Percentiles rank a stretch among this genome's conserved stretches.
Conservation (phyloP, 2,888 invertebrate genomes). For the Nebria brevicollis region DNA sequence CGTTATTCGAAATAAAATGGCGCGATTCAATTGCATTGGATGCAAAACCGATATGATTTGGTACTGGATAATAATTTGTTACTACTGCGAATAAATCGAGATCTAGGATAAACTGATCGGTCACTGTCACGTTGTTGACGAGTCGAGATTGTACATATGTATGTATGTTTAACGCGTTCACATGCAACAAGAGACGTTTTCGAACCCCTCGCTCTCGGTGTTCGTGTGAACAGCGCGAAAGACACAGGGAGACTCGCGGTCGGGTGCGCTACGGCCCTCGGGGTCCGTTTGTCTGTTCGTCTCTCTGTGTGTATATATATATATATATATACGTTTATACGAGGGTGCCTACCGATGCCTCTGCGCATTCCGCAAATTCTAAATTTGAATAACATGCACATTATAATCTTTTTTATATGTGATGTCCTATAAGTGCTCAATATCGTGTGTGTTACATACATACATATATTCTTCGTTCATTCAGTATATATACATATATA, state of each 20-base stretch:
- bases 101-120: not conserved
- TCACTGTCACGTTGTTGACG: slow-evolving; percentile 5
- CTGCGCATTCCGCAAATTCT: slow-evolving; percentile 19
- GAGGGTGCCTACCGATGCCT: slow-evolving; percentile 7
- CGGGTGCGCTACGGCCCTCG: slow-evolving; percentile 17
- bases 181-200: not conserved
- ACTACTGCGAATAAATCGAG: not conserved
- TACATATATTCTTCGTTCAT: too few species aligned
- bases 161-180: not conserved
- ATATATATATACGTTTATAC: not conserved
- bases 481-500: too few species aligned
- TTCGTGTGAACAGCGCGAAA: slow-evolving; percentile 2
- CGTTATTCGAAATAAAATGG: not conserved
- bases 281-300: slow-evolving; percentile 1
- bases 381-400: slow-evolving; percentile 4
- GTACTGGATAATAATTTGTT: not conserved
- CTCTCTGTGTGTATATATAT: not conserved
- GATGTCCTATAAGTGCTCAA: not conserved
- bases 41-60: not conserved
- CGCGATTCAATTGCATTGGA: not conserved
- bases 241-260: slow-evolving; percentile 13
- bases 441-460: not conserved
- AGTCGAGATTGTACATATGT: not conserved
- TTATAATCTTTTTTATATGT: not conserved
- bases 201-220: not conserved